These are phyloP conservation scores for Automeris io DNA, from an alignment of 2,888 invertebrate genomes.

Conservation along the genomic window DNA sequence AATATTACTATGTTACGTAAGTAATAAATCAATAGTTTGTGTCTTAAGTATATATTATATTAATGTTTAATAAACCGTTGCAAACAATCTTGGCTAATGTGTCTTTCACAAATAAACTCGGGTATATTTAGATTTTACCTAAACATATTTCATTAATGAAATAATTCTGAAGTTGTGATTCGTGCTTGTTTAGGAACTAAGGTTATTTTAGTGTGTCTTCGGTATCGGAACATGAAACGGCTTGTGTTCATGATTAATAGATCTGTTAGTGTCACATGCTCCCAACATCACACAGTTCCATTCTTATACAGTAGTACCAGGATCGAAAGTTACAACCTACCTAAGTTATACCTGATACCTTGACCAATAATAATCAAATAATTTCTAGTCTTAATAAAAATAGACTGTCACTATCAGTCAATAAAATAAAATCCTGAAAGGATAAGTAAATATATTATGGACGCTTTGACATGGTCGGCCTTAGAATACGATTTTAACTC, in stretches of 20 bases:
- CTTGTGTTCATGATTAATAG: constrained; percentile 59
- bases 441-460: too few relatives aligned
- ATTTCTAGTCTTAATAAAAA: too few relatives aligned
- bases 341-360: too few relatives aligned
- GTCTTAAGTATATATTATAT: too few relatives aligned
- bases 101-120: constrained; percentile 6
- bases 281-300: constrained; percentile 42
- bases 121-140: constrained; percentile 28
- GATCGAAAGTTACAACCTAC: too few relatives aligned
- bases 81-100: constrained; percentile 8
- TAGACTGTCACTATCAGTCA: too few relatives aligned
- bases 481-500: too few relatives aligned
- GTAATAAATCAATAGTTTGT: too few relatives aligned
- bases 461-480: too few relatives aligned
- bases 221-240: constrained; percentile 40
- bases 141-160: constrained; percentile 34
- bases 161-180: constrained; percentile 11
- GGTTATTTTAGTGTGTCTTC: constrained; percentile 40
- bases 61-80: background rate
- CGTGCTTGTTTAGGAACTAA: constrained; percentile 16
- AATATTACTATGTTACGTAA: too few relatives aligned
- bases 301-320: constrained; percentile 12
- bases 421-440: too few relatives aligned
- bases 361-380: too few relatives aligned
- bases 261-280: constrained; percentile 46